Evolutionary conservation across 1,140 invertebrate genomes (phyloP), one percentile per base, ranked within the genome.

Genomic region (Mya arenaria): DNA sequence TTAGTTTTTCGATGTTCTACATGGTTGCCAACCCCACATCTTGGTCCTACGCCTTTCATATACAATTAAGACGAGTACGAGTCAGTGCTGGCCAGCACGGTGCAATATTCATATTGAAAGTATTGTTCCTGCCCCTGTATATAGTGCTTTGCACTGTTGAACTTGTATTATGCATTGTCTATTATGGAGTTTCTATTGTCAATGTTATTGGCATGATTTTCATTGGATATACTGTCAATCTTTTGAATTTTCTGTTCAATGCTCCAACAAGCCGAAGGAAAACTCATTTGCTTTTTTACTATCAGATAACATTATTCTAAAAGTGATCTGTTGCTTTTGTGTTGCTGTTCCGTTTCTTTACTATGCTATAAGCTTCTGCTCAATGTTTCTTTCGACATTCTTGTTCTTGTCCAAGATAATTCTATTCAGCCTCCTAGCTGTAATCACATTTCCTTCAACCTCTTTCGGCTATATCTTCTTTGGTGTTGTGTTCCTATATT

Each of bases 401-500:
- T 1, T 44, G 25, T 65, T 77, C n/a, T 10, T 77, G 8, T 28
- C 39, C 17, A 32, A 77, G 55, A 36, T 65, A 36, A 8, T 77
- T 30, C 41, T 77, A 1, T 77, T 77, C 10, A 32, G 37, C 28
- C 56, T 77, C 6, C 19, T 65, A 17, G 28, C 74, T 1, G 30
- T 77, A 15, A 65, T 77, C 3, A 8, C 66, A 4, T 77, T 48
- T 23, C 74, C 74, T 6, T 48, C 74, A 1, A 55, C 37, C 6
- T 77, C 74, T 23, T 77, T 77, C 28, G 74, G 74, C 4, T 77
- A 77, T 65, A 34, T 77, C 23, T 77, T 77, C 41, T 77, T 77
- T 34, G 62, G 60, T 17, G 28, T 63, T 28, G 39, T 37, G 13
- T 39, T 77, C 30, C 4, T 77, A 13, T 77, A 77, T 34, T 77